phyloP scores from a whole-genome alignment of 37 sponge, comb jelly and placozoan genomes.

The Aplysina aerophoba region DNA sequence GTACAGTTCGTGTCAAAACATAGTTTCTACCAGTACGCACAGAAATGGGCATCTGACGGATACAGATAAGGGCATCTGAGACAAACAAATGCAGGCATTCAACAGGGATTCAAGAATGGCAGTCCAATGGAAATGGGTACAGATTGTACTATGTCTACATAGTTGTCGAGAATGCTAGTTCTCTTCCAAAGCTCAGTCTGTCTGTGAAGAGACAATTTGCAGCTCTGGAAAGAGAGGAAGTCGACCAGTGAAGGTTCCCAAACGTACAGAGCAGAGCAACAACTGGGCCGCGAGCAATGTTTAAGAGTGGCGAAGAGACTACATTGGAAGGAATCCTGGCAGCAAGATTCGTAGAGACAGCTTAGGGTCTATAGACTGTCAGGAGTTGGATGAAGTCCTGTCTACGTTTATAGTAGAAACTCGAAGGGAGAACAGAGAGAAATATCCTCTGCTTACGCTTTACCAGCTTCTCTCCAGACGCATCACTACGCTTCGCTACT shows the following conservation, averaged over 20 bases:
- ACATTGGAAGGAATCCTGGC: not conserved
- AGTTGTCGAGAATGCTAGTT: slow-evolving; percentile 8
- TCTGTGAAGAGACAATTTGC: slow-evolving; percentile 23
- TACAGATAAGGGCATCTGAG: too few species aligned
- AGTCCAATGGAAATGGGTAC: too few species aligned
- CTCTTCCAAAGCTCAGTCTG: slow-evolving; percentile 16
- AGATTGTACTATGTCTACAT: too few species aligned
- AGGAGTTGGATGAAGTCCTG: slow-evolving; percentile 26
- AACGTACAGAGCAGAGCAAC: slow-evolving; percentile 19
- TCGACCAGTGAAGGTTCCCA: slow-evolving; percentile 23
- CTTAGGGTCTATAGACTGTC: slow-evolving; percentile 10
- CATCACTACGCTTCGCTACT: too few species aligned
- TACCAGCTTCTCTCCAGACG: slow-evolving; percentile 11
- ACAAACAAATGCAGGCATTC: too few species aligned
- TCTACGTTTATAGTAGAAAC: slow-evolving; percentile 3
- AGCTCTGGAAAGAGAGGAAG: not conserved
- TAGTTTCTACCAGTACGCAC: too few species aligned
- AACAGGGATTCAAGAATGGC: too few species aligned
- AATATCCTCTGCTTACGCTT: not conserved
- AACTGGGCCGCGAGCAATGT: slow-evolving; percentile 27
- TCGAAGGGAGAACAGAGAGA: not conserved
- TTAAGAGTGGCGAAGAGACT: slow-evolving; percentile 9
- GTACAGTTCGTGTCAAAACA: too few species aligned
- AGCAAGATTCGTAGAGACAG: slow-evolving; percentile 2
- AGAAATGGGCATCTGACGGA: too few species aligned